A percentile compares a stretch with the other conserved stretches of the same genome.
These are phyloP conservation scores for Ctenoplectra terminalis DNA, from an alignment of 1,140 invertebrate species.

Conservation along the genomic window DNA sequence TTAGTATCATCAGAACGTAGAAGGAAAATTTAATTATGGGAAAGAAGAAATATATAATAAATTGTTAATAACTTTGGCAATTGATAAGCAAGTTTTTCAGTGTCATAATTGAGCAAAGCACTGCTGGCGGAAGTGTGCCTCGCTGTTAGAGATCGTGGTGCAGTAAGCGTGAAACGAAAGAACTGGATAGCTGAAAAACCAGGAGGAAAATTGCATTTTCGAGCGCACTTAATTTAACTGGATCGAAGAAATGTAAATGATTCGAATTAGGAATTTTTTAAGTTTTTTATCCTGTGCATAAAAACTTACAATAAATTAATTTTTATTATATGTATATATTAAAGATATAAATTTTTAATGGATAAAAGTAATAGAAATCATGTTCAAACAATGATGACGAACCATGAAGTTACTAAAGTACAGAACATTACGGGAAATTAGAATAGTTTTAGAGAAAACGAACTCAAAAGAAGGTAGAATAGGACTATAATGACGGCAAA, in stretches of 20 bases:
- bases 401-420: neutral
- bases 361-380: neutral
- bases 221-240: neutral
- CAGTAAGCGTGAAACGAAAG: conserved; percentile 39
- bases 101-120: neutral
- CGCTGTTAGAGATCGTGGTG: conserved; percentile 1
- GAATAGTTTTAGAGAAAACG: neutral
- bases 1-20: too few species aligned
- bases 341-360: neutral
- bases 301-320: too few species aligned
- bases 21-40: neutral
- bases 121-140: conserved; percentile 8
- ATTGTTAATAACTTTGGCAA: too few species aligned
- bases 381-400: neutral
- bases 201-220: neutral
- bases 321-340: neutral
- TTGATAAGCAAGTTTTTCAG: neutral
- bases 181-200: neutral
- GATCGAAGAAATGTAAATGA: neutral
- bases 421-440: neutral
- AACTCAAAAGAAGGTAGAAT: neutral
- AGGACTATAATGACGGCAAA: neutral
- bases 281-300: too few species aligned
- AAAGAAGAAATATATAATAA: neutral
- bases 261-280: neutral